These are phyloP conservation scores for Abramis brama DNA, from an alignment of 2,113 vertebrate genomes.

Conservation along the genomic window DNA sequence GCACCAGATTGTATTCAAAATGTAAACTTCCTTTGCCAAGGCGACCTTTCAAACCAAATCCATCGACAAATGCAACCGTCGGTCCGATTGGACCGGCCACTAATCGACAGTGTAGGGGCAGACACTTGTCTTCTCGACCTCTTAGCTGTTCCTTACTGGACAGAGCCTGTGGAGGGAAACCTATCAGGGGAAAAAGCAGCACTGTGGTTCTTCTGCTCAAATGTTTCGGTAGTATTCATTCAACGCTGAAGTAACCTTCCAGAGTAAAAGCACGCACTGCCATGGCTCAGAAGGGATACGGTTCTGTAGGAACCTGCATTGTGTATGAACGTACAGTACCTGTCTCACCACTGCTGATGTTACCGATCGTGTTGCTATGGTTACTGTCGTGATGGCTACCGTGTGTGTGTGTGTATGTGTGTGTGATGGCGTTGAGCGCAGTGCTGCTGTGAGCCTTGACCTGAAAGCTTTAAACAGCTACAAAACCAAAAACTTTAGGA, in stretches of 20 bases:
- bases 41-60: conserved; percentile 72
- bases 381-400: conserved; percentile 25
- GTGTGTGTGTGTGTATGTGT: not conserved
- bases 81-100: conserved; percentile 51
- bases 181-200: conserved; percentile 60
- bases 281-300: conserved; percentile 7
- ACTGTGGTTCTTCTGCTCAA: conserved; percentile 44
- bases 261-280: conserved; percentile 36
- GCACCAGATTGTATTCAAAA: conserved; percentile 53
- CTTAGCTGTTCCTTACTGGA: conserved; percentile 33
- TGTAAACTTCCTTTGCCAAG: conserved; percentile 59
- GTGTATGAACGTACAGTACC: not conserved
- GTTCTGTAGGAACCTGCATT: not conserved
- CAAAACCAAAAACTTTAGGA: conserved; percentile 80
- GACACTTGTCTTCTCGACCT: conserved; percentile 39
- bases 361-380: conserved; percentile 35
- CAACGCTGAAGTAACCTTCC: conserved; percentile 34
- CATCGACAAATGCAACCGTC: conserved; percentile 65
- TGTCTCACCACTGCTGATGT: conserved; percentile 14
- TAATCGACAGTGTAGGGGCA: conserved; percentile 47
- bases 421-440: conserved; percentile 50
- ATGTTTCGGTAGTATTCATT: conserved; percentile 16
- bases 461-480: conserved; percentile 87
- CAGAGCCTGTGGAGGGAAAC: conserved; percentile 40
- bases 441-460: conserved; percentile 68